phyloP scores from a whole-genome alignment of 2,113 vertebrate genomes.

The Anseranas semipalmata region DNA sequence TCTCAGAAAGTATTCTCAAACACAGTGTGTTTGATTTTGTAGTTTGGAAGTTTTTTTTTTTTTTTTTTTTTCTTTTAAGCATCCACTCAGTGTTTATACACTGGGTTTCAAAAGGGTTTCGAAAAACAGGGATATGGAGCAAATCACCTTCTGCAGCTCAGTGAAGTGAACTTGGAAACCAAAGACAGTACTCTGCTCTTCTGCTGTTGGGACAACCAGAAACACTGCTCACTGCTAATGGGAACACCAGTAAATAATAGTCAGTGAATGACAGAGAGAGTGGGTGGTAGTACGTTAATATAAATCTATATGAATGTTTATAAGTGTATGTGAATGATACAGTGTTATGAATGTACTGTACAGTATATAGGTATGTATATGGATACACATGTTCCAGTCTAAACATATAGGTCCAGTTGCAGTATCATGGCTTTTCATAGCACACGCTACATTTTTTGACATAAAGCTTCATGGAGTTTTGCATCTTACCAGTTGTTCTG shows the following conservation, averaged over 20 bases:
- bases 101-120: too few relatives aligned
- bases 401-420: background rate
- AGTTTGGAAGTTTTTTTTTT: background rate
- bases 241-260: background rate
- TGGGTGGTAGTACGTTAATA: background rate
- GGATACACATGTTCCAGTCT: background rate
- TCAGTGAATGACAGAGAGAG: background rate
- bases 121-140: background rate
- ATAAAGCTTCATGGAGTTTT: background rate
- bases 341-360: background rate
- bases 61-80: background rate
- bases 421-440: background rate
- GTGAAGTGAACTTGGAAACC: background rate
- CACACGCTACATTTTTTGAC: background rate
- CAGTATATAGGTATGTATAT: background rate
- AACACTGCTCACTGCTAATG: background rate
- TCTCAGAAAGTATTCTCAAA: background rate
- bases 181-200: background rate
- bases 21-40: background rate
- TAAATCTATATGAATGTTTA: background rate
- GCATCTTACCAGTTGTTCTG: background rate
- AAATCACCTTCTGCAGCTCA: background rate
- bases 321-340: background rate
- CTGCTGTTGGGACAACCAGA: accelerated
- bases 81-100: background rate